These are phyloP conservation scores for Oryzias curvinotus DNA, from an alignment of 2,113 vertebrate species.

Conservation along the genomic window DNA sequence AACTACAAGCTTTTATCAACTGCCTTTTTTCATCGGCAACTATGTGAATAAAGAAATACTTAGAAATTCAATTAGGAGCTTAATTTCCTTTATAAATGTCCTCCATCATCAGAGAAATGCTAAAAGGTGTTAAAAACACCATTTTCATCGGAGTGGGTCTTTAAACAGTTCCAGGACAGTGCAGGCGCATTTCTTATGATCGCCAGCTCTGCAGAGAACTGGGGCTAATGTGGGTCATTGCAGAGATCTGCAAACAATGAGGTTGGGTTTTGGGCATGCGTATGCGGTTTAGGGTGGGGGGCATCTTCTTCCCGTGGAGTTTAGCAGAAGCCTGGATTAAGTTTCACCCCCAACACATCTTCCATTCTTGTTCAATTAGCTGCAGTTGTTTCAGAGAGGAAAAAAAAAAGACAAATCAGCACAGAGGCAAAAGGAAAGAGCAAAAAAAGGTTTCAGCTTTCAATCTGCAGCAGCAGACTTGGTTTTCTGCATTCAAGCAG, in stretches of 20 bases:
- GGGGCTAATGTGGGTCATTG: slow-evolving; percentile 61
- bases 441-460: slow-evolving; percentile 22
- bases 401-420: slow-evolving; percentile 52
- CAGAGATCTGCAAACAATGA: slow-evolving; percentile 49
- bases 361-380: slow-evolving; percentile 74
- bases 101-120: too few species aligned
- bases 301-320: slow-evolving; percentile 21
- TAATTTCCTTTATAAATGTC: too few species aligned
- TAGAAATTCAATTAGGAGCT: too few species aligned
- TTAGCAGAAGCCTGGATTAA: slow-evolving; percentile 66
- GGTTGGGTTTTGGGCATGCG: slow-evolving; percentile 24
- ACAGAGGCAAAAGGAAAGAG: slow-evolving; percentile 15
- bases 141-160: neutral
- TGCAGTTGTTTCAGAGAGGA: slow-evolving; percentile 65
- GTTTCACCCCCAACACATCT: slow-evolving; percentile 66
- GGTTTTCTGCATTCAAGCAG: slow-evolving; percentile 16
- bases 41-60: too few species aligned
- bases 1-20: too few species aligned
- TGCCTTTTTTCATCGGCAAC: too few species aligned
- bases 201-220: slow-evolving; percentile 23
- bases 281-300: slow-evolving; percentile 15
- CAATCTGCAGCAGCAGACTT: neutral
- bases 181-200: slow-evolving; percentile 30
- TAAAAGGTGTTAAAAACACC: too few species aligned
- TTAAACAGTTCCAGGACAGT: slow-evolving; percentile 23